Evolutionary conservation across 2,888 invertebrate genomes (phyloP).

Genomic region (Hyposoter dolosus): DNA sequence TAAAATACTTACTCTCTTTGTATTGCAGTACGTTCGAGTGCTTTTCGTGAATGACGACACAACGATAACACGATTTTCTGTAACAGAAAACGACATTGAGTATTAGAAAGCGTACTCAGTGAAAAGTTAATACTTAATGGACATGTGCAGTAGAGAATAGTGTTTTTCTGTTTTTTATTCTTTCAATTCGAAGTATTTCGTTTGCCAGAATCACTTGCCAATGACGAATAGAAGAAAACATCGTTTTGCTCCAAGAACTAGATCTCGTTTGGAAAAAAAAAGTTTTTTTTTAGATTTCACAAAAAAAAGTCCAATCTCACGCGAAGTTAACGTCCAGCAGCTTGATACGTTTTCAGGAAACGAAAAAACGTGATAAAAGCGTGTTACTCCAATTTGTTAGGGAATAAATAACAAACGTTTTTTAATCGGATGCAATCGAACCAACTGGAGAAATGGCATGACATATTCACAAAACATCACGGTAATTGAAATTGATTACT

Average conservation of each 20-base stretch:
- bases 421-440: not conserved
- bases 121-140: not conserved
- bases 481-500: constrained; percentile 31
- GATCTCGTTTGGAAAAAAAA: too few species aligned
- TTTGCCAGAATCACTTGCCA: too few species aligned
- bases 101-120: not conserved
- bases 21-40: constrained; percentile 97
- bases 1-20: constrained; percentile 96
- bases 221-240: too few species aligned
- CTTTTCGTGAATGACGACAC: constrained; percentile 97
- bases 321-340: not conserved
- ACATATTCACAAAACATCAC: constrained; percentile 4
- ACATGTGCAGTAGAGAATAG: not conserved
- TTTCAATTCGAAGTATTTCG: too few species aligned
- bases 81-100: constrained; percentile 80
- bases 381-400: not conserved
- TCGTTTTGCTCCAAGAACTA: too few species aligned
- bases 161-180: too few species aligned
- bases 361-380: not conserved
- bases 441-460: not conserved
- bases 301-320: not conserved
- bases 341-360: not conserved
- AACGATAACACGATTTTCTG: constrained; percentile 97
- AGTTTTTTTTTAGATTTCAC: too few species aligned
- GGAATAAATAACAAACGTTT: not conserved